Evolutionary conservation across 2,113 vertebrate genomes (phyloP).

Genomic region (Apteryx mantelli): DNA sequence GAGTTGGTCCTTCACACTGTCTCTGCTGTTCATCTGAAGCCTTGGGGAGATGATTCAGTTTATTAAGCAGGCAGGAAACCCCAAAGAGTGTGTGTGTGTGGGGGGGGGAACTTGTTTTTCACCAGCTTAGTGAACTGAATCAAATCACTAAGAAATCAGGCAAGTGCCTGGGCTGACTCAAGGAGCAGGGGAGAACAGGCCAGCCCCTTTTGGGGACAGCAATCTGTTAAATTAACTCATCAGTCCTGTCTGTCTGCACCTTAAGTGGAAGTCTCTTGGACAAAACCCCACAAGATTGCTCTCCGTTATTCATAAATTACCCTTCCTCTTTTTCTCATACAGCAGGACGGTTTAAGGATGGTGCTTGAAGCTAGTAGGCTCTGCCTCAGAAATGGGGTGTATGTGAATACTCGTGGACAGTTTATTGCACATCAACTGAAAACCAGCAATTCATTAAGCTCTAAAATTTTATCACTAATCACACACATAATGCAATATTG

Average conservation of each 20-base stretch:
- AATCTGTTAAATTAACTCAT: background rate
- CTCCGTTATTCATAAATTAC: background rate
- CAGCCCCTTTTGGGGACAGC: background rate
- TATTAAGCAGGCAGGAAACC: conserved; percentile 42
- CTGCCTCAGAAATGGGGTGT: background rate
- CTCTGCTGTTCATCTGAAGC: background rate
- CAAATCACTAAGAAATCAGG: conserved; percentile 19
- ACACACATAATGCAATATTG: background rate
- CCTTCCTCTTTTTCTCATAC: background rate
- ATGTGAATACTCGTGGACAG: background rate
- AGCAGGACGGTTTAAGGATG: background rate
- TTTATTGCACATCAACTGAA: background rate
- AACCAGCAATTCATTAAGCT: background rate
- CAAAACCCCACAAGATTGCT: background rate
- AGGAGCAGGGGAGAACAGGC: background rate
- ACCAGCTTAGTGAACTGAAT: conserved; percentile 37
- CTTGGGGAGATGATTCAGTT: background rate
- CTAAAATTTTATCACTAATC: background rate
- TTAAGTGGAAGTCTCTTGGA: background rate
- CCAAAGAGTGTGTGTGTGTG: background rate
- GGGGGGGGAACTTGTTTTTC: conserved; percentile 11
- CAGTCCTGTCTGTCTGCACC: background rate
- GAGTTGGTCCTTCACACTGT: background rate
- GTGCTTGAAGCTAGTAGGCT: background rate
- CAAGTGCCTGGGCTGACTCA: background rate